Evolutionary conservation across 2,888 invertebrate species (phyloP).

Genomic region (Ichneumon xanthorius): DNA sequence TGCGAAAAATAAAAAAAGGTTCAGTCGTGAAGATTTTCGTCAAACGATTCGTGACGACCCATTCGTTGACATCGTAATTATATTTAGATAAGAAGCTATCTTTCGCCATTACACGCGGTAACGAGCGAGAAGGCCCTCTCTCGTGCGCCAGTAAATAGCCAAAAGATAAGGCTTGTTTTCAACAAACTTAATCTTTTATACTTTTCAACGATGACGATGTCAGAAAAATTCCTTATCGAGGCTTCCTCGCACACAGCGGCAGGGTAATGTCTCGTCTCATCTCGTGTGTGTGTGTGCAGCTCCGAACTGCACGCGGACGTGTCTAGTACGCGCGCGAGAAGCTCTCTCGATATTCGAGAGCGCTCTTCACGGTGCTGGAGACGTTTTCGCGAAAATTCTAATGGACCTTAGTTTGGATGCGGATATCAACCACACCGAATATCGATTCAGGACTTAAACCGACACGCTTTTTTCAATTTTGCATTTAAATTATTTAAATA

Average conservation of each 20-base stretch:
- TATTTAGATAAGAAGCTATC: conserved; percentile 78
- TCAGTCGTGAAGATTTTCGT: conserved; percentile 70
- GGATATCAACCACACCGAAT: not conserved
- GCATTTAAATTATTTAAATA: not conserved
- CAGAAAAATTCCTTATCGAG: conserved; percentile 75
- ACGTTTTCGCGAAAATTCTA: conserved; percentile 42
- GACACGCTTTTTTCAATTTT: too few species aligned
- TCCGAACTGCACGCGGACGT: not conserved
- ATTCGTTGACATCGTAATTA: conserved; percentile 77
- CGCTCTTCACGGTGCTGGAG: conserved; percentile 26
- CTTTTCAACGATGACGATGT: conserved; percentile 67
- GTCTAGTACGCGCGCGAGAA: not conserved
- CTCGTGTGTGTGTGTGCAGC: conserved; percentile 3
- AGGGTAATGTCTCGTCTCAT: conserved; percentile 29
- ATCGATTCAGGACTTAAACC: not conserved
- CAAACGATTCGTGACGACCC: conserved; percentile 54
- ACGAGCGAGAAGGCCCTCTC: conserved; percentile 60
- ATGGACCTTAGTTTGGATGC: not conserved
- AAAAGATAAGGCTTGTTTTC: conserved; percentile 80
- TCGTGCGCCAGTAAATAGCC: conserved; percentile 65
- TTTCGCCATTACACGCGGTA: conserved; percentile 41
- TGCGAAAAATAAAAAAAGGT: conserved; percentile 44
- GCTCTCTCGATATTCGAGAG: conserved; percentile 32
- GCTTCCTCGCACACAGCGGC: conserved; percentile 23
- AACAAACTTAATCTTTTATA: conserved; percentile 78